Conservation (phyloP, 2,888 invertebrate genomes). For the Ramazzottius varieornatus region DNA sequence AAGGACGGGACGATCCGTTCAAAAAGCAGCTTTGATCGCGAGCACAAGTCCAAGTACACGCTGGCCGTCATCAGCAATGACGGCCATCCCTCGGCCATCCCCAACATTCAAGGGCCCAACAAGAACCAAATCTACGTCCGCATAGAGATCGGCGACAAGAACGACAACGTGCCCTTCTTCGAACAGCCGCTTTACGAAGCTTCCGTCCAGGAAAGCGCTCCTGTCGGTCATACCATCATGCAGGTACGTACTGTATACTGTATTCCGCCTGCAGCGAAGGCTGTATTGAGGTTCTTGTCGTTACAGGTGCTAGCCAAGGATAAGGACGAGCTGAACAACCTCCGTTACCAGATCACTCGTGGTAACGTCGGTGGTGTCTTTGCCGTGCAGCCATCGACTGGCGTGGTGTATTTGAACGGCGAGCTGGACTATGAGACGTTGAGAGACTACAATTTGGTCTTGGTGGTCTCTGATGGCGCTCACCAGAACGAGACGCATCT, state of each 20-base stretch:
- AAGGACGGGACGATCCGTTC: constrained; percentile 86
- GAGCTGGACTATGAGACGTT: constrained; percentile 76
- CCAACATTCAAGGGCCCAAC: constrained; percentile 12
- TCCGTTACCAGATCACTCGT: constrained; percentile 96
- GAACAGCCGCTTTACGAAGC: constrained; percentile 19
- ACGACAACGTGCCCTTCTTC: constrained; percentile 19
- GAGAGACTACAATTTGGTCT: constrained; percentile 52
- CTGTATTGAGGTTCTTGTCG: constrained; percentile 16
- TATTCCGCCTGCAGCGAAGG: constrained; percentile 16
- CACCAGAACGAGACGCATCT: constrained; percentile 91
- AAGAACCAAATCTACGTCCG: constrained; percentile 10
- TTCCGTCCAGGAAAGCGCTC: constrained; percentile 16
- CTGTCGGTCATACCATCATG: constrained; percentile 15
- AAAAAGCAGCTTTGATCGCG: constrained; percentile 79
- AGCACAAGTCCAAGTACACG: constrained; percentile 80
- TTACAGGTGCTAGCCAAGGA: constrained; percentile 19
- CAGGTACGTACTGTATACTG: constrained; percentile 16
- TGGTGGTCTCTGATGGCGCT: constrained; percentile 80
- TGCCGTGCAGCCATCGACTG: constrained; percentile 91
- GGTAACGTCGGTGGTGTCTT: constrained; percentile 95
- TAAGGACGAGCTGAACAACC: constrained; percentile 17
- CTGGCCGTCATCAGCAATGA: constrained; percentile 87
- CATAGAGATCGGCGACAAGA: constrained; percentile 11
- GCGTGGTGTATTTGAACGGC: constrained; percentile 89
- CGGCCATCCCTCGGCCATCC: constrained; percentile 65